Conservation (phyloP, 1,140 invertebrate species). For the Grapholita molesta region DNA sequence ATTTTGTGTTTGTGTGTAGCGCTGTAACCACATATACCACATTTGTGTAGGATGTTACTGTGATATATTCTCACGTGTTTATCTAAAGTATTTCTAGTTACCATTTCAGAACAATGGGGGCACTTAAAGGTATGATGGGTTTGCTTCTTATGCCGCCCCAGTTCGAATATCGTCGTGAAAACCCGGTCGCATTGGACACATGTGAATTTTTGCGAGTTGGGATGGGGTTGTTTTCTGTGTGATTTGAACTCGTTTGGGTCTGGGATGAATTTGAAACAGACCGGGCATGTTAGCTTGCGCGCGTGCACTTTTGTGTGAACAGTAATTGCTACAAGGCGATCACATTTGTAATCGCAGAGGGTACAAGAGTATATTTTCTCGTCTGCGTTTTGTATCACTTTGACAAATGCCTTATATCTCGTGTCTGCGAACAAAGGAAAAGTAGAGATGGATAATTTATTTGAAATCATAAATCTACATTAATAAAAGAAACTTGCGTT, state of each 20-base stretch:
- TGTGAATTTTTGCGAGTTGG: neutral
- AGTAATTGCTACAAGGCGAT: neutral
- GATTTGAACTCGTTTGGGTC: neutral
- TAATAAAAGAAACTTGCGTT: too few species aligned
- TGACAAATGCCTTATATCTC: neutral
- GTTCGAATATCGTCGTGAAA: neutral
- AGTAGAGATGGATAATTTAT: neutral
- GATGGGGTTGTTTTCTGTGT: neutral
- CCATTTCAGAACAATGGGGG: neutral
- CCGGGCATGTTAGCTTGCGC: neutral
- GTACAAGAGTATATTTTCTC: neutral
- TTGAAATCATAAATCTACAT: too few species aligned
- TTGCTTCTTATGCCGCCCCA: neutral
- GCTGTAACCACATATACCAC: conserved; percentile 15
- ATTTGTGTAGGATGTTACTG: neutral
- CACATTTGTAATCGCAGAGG: neutral
- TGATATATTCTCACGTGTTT: neutral
- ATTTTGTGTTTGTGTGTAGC: neutral
- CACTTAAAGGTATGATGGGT: neutral
- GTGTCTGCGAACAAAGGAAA: neutral
- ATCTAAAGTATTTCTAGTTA: neutral
- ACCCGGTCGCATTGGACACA: neutral
- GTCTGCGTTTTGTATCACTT: neutral
- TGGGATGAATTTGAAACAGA: neutral
- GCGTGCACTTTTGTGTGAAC: neutral